These are phyloP conservation scores for Lithosia quadra DNA, from an alignment of 2,888 invertebrate species.

Conservation along the genomic window DNA sequence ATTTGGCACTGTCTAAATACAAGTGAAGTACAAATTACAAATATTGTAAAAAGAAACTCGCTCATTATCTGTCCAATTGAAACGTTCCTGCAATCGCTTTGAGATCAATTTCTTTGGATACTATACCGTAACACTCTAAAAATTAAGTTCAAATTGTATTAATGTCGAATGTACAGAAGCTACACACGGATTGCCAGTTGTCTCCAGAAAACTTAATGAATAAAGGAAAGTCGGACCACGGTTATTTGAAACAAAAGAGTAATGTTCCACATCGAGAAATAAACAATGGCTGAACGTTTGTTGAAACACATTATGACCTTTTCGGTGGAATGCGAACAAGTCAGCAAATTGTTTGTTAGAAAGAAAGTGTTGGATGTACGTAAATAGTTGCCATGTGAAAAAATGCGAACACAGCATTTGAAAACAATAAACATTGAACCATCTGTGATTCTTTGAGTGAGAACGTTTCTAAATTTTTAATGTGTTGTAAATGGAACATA, in stretches of 20 bases:
- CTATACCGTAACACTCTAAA: slow-evolving; percentile 29
- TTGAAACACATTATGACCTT: slow-evolving; percentile 54
- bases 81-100: slow-evolving; percentile 54
- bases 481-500: slow-evolving; percentile 23
- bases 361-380: slow-evolving; percentile 48
- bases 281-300: slow-evolving; percentile 49
- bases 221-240: slow-evolving; percentile 64
- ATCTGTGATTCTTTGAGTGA: slow-evolving; percentile 32
- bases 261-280: slow-evolving; percentile 52
- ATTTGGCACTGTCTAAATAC: slow-evolving; percentile 44
- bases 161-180: slow-evolving; percentile 41
- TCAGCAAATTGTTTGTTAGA: slow-evolving; percentile 39
- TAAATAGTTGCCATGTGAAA: slow-evolving; percentile 40
- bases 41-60: slow-evolving; percentile 60
- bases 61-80: slow-evolving; percentile 67
- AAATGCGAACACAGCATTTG: slow-evolving; percentile 34
- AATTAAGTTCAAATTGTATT: slow-evolving; percentile 42
- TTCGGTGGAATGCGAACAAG: slow-evolving; percentile 52
- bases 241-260: slow-evolving; percentile 71
- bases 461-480: slow-evolving; percentile 10
- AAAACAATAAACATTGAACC: slow-evolving; percentile 27
- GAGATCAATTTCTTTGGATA: slow-evolving; percentile 32
- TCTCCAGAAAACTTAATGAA: slow-evolving; percentile 71
- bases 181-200: slow-evolving; percentile 66
- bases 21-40: slow-evolving; percentile 52